Base-by-base conservation (phyloP, 2,888 invertebrate species). In the Tenthredo notha region DNA sequence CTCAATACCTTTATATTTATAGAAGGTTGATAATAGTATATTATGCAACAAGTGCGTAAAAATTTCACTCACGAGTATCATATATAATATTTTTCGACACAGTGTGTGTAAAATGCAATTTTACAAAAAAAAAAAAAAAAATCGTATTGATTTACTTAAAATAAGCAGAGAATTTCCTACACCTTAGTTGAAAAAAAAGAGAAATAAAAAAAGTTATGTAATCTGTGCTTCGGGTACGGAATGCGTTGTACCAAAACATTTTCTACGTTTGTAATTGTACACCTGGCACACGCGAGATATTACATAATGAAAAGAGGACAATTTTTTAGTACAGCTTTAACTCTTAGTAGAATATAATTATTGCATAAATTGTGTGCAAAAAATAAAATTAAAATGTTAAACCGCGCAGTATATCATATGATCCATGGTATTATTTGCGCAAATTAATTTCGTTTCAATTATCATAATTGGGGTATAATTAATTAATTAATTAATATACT, bases 281-380 rank as follows among this genome's bases (percentile, higher is more conserved):
- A 70, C 70, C 18, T 70, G 70, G 70, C 25, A 70, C 37, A 37
- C 70, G 33, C 70, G 70, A 70, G 29, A 70, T 18, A 18, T 70
- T 37, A 70, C 33, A 18, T 70, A 9, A 70, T 18, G 70, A 70
- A 70, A 70, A 70, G 25, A 70, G 70, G 70, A 70, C 70, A 37
- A 70, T 70, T 70, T 70, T n/a, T 70, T 37, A 18, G 1, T 70
- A 6, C 37, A 37, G 9, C 37, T 70, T 70, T 70, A 12, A 37
- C 33, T 70, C 61, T 6, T 6, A 7, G 54, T 54, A 25, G 25
- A 61, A 29, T 29, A 29, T n/a, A 61, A 61, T 25, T 25, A 61
- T 54, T 54, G 54, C 54, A 54, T 54, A 54, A 54, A 54, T 7
- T n/a, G n/a, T 54, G 54, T 54, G 54, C 54, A 54, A 54, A 6